phyloP scores from a whole-genome alignment of 2,888 invertebrate genomes.

The Polydesmus complanatus region DNA sequence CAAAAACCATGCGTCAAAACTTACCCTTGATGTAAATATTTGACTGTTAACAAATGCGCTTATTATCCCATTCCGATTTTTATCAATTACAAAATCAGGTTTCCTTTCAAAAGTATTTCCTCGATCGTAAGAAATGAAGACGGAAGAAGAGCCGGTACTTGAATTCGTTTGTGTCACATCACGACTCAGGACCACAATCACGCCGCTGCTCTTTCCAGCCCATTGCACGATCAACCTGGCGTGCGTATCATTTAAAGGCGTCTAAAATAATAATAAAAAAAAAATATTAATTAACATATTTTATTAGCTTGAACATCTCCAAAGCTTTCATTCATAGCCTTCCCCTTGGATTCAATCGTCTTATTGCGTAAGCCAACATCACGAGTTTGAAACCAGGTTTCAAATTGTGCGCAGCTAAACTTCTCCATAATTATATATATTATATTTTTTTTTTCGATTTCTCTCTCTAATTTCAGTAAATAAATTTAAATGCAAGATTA shows the following conservation, averaged over 20 bases:
- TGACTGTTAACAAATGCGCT: slow-evolving; percentile 11
- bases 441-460: too few species aligned
- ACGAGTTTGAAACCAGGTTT: too few species aligned
- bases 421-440: too few species aligned
- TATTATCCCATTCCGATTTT: slow-evolving; percentile 7
- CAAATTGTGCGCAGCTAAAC: too few species aligned
- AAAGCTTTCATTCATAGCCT: too few species aligned
- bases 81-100: background rate
- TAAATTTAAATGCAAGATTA: too few species aligned
- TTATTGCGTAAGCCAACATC: too few species aligned
- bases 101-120: slow-evolving; percentile 27
- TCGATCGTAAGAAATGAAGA: slow-evolving; percentile 32
- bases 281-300: too few species aligned
- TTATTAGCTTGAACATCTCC: too few species aligned
- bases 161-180: slow-evolving; percentile 13
- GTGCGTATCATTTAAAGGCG: slow-evolving; percentile 66
- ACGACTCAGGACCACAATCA: slow-evolving; percentile 44
- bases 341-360: too few species aligned
- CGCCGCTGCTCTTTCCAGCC: slow-evolving; percentile 75
- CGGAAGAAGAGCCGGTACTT: slow-evolving; percentile 23
- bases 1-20: background rate
- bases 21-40: slow-evolving; percentile 10
- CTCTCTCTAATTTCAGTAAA: too few species aligned
- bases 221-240: slow-evolving; percentile 83
- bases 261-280: slow-evolving; percentile 50